Evolutionary conservation across 2,888 invertebrate species (phyloP), one percentile per base, ranked within the genome.

Genomic region (Autographa pulchrina): DNA sequence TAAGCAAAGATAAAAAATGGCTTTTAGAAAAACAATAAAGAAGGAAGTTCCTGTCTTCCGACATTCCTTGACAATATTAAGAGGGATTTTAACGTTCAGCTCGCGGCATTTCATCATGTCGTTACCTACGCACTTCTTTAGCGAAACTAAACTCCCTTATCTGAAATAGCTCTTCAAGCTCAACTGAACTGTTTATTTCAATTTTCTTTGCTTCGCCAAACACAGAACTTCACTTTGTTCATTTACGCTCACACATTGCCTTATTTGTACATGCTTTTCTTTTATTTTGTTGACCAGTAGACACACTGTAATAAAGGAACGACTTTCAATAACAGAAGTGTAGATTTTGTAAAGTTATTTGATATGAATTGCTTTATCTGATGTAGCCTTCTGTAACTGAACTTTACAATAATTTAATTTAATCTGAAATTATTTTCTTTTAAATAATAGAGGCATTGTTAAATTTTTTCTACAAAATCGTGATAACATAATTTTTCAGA

Each of bases 171-270:
- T 72, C 68, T 72, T 74, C 35, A 77, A 76, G 65, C 65, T 73
- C 54, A 72, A 65, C 59, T 72, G 60, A 67, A 70, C 75, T 72
- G 73, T 81, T 83, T 83, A 71, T 82, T 79, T 80, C 70, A 78
- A 83, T 83, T 79, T 80, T 61, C 68, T 62, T 35, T 61, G 70
- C 66, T 65, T 68, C 66, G 65, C 68, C 73, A 72, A 75, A 80
- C 78, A 78, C 72, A 73, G 70, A 74, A 77, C 43, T 69, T 72
- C 72, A 79, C 73, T 80, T 78, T 76, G 62, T 80, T 73, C 64
- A 59, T 74, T 76, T 74, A 74, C 59, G 54, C 56, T 63, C 54
- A 64, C 65, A 58, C 65, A 64, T 69, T 43, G 58, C 48, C 54
- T 76, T 70, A 72, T 74, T 59, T 48, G 65, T 71, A 68, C 60